Base-by-base conservation (phyloP, 2,797 vertebrate genomes). In the Limosa lapponica region DNA sequence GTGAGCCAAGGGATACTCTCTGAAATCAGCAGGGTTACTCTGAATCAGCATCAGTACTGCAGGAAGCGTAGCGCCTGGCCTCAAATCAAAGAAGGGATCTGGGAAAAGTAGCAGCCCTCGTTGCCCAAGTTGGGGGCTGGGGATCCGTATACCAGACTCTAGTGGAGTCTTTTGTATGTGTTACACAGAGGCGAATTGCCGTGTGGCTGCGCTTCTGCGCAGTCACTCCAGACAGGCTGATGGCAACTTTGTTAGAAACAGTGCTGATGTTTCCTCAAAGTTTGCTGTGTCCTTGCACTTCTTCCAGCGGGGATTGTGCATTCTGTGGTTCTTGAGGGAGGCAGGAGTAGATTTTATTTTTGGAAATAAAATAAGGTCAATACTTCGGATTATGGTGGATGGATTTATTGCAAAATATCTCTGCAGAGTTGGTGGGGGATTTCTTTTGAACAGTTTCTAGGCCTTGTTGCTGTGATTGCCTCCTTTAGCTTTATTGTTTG, bases 111-210 rank as follows among this genome's bases (percentile, higher is more conserved):
- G 83, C 89, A 91, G 92, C 61, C 44, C 91, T 95, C 10, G 2
- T 61, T 81, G 87, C 62, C 13, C 2, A 59, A 62, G 87, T 43
- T 96, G 93, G 94, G 94, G 94, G 94, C 80, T 95, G 96, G 94
- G 96, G 87, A 87, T 92, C 57, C 0, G 4, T 90, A 61, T 37
- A 52, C 79, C 59, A 58, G 80, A 51, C 93, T 91, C 73, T 5
- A 28, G 88, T 82, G 82, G 83, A 93, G 90, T 52, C 96, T 95
- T 97, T 97, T 97, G 94, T 97, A 95, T 93, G 91, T 87, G 88
- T 79, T 95, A 55, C 84, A 82, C 85, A 95, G 90, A 79, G 85
- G 90, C 87, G 8, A 55, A 46, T 61, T 87, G 94, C 95, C 2
- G 66, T 87, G 77, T 88, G 83, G 64, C 93, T 87, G 87, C 77